Base-by-base conservation (phyloP, 2,888 invertebrate genomes). In the Apotomis capreana region DNA sequence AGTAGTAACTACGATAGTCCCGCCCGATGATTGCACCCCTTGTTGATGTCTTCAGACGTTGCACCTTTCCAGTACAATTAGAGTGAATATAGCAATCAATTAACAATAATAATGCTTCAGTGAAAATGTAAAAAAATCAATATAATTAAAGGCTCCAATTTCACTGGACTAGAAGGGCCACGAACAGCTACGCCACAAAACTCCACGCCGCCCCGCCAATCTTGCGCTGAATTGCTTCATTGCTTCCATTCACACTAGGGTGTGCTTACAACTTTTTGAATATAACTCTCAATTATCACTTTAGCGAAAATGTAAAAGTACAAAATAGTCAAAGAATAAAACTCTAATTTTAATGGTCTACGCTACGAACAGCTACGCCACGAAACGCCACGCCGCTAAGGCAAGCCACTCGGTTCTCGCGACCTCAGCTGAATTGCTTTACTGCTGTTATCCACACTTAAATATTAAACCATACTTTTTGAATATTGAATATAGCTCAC, bases 221-320 rank as follows among this genome's bases (percentile, higher is more conserved):
- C 83, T n/a, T n/a, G n/a, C n/a, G 84, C 85, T 85, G 88, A 90
- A 91, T 90, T 89, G 86, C 87, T 91, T 90, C 89, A 89, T 89
- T 85, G 84, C 86, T 76, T 75, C 76, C 78, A 78, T 84, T 82
- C 83, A 84, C 83, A 84, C 80, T 82, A 85, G 87, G 87, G 87
- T 85, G 87, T 83, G 84, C 81, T 81, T 26, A 26, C 2, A 26
- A 26, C 26, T 26, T 26, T 26, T n/a, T n/a, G n/a, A n/a, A n/a
- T n/a, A n/a, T n/a, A n/a, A n/a, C n/a, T n/a, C n/a, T n/a, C n/a
- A n/a, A n/a, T n/a, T n/a, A n/a, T n/a, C n/a, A n/a, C n/a, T n/a
- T n/a, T n/a, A n/a, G n/a, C n/a, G n/a, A n/a, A n/a, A n/a, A n/a
- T n/a, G n/a, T n/a, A n/a, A n/a, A n/a, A n/a, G n/a, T n/a, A n/a